Base-by-base conservation (phyloP, 2,113 vertebrate species). In the Petaurus breviceps region DNA sequence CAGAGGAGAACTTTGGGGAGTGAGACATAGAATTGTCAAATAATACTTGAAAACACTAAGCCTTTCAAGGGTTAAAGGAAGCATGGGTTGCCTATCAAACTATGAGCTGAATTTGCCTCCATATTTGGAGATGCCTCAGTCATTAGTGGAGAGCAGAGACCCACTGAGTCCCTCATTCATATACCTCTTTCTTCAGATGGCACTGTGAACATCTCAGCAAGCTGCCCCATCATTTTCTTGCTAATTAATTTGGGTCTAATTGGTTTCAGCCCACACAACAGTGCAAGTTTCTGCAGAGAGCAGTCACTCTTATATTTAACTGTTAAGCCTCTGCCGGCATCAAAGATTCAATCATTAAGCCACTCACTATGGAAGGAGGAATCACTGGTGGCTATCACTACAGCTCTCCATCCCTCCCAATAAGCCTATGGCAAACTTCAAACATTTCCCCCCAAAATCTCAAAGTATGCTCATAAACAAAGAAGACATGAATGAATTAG, bases 161-260 rank as follows among this genome's bases (percentile, higher is more conserved):
- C 55, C 50, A 89, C 51, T 94, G 94, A 96, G 95, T 95, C 94
- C 93, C 96, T 97, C 98, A 97, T 95, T 94, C 92, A 89, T 50
- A 89, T 22, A 97, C 95, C 24, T 96, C 95, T 96, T 91, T 95
- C 97, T 97, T 97, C 52, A 28, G 77, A 26, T 68, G 94, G 92
- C 52, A 95, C 92, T 97, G 94, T 96, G 97, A 98, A 97, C 77
- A 93, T 94, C 97, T 98, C 97, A 97, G 97, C 95, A 96, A 97
- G 96, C 57, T 93, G 95, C 93, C 97, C 96, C 95, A 95, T 97
- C 94, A 94, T 96, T 97, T 97, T 98, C 95, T 96, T 98, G 93
- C 97, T 98, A 97, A 98, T 98, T 97, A 98, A 98, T 97, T 98
- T 97, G 96, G 94, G 95, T 96, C 96, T 98, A 98, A 98, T 97